phyloP scores from a whole-genome alignment of 2,113 vertebrate species.

The Oxyruncus cristatus region DNA sequence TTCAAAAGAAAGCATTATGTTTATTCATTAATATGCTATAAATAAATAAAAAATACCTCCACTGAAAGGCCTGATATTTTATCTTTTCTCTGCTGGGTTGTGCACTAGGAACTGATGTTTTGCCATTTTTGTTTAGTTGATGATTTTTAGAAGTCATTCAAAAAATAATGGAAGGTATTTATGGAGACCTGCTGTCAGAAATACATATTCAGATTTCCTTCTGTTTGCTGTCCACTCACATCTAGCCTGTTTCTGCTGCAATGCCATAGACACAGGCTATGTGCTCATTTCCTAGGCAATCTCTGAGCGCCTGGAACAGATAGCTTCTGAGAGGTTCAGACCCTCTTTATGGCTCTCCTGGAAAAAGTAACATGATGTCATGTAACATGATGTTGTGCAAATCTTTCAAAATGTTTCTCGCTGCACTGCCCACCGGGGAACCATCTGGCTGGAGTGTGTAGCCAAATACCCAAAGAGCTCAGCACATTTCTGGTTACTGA shows the following conservation, averaged over 20 bases:
- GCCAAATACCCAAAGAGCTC: slow-evolving; percentile 33
- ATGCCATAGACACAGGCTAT: not conserved
- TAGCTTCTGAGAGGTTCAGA: not conserved
- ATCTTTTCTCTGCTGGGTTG: not conserved
- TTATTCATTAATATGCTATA: not conserved
- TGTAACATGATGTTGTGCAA: slow-evolving; percentile 67
- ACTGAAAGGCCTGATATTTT: not conserved
- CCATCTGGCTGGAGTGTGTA: slow-evolving; percentile 60
- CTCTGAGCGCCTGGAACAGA: not conserved
- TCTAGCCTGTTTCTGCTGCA: not conserved
- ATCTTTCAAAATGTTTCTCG: slow-evolving; percentile 58
- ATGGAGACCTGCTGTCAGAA: not conserved
- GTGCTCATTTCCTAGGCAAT: not conserved
- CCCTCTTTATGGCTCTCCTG: slow-evolving; percentile 19
- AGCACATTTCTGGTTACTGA: slow-evolving; percentile 37
- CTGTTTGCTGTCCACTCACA: not conserved
- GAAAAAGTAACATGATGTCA: slow-evolving; percentile 67
- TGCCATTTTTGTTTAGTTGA: not conserved
- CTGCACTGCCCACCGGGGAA: not conserved
- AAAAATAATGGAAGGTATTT: not conserved
- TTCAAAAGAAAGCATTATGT: slow-evolving; percentile 14
- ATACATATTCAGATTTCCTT: not conserved
- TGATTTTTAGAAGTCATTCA: not conserved
- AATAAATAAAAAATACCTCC: not conserved
- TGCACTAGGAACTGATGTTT: not conserved